Conservation (phyloP, 2,888 invertebrate genomes). For the Schizotus pectinicornis region DNA sequence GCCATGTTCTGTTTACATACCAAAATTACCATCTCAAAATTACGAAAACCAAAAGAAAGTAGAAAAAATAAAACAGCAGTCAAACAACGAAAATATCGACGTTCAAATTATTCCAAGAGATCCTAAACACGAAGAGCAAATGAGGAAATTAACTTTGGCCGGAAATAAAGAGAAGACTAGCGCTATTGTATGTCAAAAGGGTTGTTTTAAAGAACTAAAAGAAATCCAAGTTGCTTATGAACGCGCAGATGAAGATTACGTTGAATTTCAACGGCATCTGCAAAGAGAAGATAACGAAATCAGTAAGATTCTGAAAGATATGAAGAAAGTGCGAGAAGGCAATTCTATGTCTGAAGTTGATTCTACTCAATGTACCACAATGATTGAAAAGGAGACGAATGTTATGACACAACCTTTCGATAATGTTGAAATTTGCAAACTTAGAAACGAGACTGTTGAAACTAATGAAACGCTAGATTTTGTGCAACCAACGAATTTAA, state of each 20-base stretch:
- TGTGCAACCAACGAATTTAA: not conserved
- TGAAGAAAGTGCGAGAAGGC: slow-evolving; percentile 37
- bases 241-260: slow-evolving; percentile 34
- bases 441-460: too few relatives aligned
- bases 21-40: slow-evolving; percentile 29
- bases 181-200: slow-evolving; percentile 47
- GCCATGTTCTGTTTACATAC: slow-evolving; percentile 51
- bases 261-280: slow-evolving; percentile 23
- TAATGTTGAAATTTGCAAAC: not conserved
- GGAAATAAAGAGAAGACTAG: slow-evolving; percentile 45
- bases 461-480: too few relatives aligned
- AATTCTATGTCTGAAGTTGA: slow-evolving; percentile 7
- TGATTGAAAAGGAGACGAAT: slow-evolving; percentile 11
- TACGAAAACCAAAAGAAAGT: slow-evolving; percentile 1
- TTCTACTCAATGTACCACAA: slow-evolving; percentile 9
- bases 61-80: not conserved
- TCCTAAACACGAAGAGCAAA: slow-evolving; percentile 43
- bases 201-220: slow-evolving; percentile 50
- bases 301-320: slow-evolving; percentile 31
- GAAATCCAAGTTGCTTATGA: slow-evolving; percentile 49
- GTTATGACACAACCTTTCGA: not conserved
- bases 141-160: slow-evolving; percentile 42
- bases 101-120: slow-evolving; percentile 36
- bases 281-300: slow-evolving; percentile 34
- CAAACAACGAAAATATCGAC: slow-evolving; percentile 35